Percentiles rank a stretch among this genome's conserved stretches.
Evolutionary conservation across 2,888 invertebrate genomes (phyloP).

Genomic region (Branchipolynoe longqiensis): DNA sequence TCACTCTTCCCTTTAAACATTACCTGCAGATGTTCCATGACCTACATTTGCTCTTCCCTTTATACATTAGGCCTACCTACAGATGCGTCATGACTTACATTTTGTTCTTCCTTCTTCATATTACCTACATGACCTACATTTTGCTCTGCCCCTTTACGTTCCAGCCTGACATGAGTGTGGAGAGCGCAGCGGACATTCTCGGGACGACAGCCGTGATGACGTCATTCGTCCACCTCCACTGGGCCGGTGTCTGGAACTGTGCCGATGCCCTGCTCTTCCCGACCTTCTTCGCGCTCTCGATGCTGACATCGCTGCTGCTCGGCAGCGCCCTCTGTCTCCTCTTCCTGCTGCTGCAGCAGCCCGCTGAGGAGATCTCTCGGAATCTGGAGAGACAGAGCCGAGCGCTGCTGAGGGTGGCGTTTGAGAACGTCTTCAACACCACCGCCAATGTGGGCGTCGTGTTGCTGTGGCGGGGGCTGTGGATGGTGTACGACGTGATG

Average conservation of each 20-base stretch:
- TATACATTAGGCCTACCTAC: too few species aligned
- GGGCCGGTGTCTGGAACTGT: conserved; percentile 62
- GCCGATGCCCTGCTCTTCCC: conserved; percentile 63
- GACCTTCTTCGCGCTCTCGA: conserved; percentile 51
- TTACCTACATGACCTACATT: too few species aligned
- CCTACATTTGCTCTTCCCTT: too few species aligned
- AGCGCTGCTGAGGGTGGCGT: conserved; percentile 27
- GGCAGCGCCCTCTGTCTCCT: conserved; percentile 61
- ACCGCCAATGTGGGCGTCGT: conserved; percentile 65
- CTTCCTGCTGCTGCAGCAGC: conserved; percentile 60
- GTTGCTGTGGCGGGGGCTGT: conserved; percentile 64
- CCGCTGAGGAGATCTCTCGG: conserved; percentile 51
- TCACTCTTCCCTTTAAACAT: too few species aligned
- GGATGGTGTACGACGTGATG: conserved; percentile 61
- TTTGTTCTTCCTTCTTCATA: too few species aligned
- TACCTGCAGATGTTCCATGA: too few species aligned
- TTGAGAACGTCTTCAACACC: conserved; percentile 64
- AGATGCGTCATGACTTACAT: too few species aligned
- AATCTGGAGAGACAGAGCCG: conserved; percentile 56
- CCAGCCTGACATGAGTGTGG: conserved; percentile 42
- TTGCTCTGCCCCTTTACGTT: too few species aligned
- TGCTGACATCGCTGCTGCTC: conserved; percentile 56
- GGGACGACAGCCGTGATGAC: conserved; percentile 60
- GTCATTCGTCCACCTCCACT: conserved; percentile 64
- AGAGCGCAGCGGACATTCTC: conserved; percentile 60